phyloP scores from a whole-genome alignment of 2,797 vertebrate genomes.

The Pangasius macronema region DNA sequence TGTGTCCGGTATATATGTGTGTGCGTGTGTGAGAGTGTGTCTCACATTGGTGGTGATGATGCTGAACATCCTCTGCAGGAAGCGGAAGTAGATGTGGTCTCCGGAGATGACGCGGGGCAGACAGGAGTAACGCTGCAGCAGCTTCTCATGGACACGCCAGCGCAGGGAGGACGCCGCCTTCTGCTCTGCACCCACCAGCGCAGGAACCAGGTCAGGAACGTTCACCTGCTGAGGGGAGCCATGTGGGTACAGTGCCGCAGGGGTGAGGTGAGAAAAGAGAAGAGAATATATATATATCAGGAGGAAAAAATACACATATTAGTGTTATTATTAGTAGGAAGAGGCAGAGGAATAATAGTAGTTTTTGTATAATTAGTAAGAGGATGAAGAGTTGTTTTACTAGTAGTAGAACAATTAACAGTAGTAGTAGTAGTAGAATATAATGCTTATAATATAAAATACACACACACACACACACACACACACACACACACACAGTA shows the following conservation, averaged over 20 bases:
- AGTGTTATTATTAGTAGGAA: neutral
- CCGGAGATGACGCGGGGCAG: conserved; percentile 88
- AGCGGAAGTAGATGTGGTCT: conserved; percentile 91
- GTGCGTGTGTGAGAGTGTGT: neutral
- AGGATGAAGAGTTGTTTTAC: neutral
- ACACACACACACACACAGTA: neutral
- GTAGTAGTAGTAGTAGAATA: neutral
- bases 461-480: neutral
- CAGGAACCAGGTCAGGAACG: conserved; percentile 85
- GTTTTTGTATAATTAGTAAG: neutral
- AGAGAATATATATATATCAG: too few species aligned
- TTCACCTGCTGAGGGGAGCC: conserved; percentile 70
- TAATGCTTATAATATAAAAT: neutral
- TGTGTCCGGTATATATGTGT: neutral
- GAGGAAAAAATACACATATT: neutral
- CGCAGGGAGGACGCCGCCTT: conserved; percentile 88
- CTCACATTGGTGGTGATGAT: conserved; percentile 93
- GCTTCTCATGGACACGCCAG: conserved; percentile 91
- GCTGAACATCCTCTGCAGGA: conserved; percentile 88
- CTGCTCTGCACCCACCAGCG: conserved; percentile 87
- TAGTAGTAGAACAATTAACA: neutral
- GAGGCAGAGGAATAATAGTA: neutral
- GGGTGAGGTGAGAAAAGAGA: neutral
- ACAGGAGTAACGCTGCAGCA: conserved; percentile 88
- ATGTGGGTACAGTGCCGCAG: too few species aligned